Base-by-base conservation (phyloP, 2,113 vertebrate species). In the Globicephala melas region DNA sequence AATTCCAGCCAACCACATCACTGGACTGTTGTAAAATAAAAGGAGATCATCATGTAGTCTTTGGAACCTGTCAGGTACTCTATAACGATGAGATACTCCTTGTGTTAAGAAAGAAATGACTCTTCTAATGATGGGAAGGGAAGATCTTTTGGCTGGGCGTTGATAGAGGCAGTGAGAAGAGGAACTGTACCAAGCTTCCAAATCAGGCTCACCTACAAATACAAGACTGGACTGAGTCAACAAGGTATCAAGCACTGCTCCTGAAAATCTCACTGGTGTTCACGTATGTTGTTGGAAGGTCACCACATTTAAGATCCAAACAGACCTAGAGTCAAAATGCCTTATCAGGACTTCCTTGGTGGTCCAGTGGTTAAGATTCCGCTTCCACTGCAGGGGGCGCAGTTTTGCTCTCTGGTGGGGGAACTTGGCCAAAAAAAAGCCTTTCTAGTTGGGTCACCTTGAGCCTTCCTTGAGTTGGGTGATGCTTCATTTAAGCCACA, bases 11-110 rank as follows among this genome's bases (percentile, higher is more conserved):
- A 68, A 31, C 55, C 94, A 85, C 38, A 26, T 85, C 77, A 80
- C 20, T 88, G 41, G 53, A 70, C 44, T 84, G 50, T 85, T 63
- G 15, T 95, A 67, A 94, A 97, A 94, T 84, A 77, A 94, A 90
- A 87, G 67, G 44, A 96, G 15, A 62, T 95, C 55, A 73, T 82
- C 31, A 65, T 33, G 18, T 55, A 33, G 21, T 62, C 47, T 87
- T 81, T 88, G 26, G n/a, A 62, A 63, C 25, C 67, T 93, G 50
- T 38, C 58, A 62, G 44, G 6, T 83, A 67, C n/a, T 71, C 11
- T 73, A 9, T 38, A 47, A 89, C 68, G 41, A 89, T 47, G 20
- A 31, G 20, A 33, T 25, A 73, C 3, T 87, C 26, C 47, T 70
- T n/a, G 14, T 76, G 60, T 67, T 62, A 93, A 90, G 41, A 80